Base-by-base conservation (phyloP, 2,113 vertebrate species). In the Pterophyllum scalare region DNA sequence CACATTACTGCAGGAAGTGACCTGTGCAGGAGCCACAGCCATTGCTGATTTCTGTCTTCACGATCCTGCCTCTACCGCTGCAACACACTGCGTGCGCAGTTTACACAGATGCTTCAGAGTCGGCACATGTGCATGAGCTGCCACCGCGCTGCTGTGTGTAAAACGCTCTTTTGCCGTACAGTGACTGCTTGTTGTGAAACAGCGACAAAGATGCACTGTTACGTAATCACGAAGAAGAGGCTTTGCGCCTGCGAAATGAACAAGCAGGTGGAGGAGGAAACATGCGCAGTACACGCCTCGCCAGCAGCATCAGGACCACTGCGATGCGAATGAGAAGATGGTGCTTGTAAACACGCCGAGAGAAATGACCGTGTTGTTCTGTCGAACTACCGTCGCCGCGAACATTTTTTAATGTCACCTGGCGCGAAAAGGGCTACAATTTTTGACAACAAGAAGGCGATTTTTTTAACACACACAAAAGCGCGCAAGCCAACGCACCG, bases 301-400 rank as follows among this genome's bases (percentile, higher is more conserved):
- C 56, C 90, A 80, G 81, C 94, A 94, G 90, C 95, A 95, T 95
- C 95, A 96, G 95, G 93, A 96, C 94, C 94, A 93, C 58, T 59
- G 85, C 70, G 80, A 58, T 61, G 82, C 20, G 20, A 40, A 59
- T 15, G 22, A 70, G 59, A 87, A 88, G 83, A 94, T 93, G 90
- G 87, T 89, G 86, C 88, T 33, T 64, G 91, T 89, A 87, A 92
- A 93, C 91, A 91, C 77, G 17, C 6, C 22, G 54, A 54, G 43
- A 61, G 31, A 28, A 24, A 58, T 9, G 24, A 46, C 12, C 2
- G 57, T 49, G 49, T 67, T 26, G 20, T 9, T 59, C 11, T 15
- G 3, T 31, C 19, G 28, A 24, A 4, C 60, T 1, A 9, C 22
- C 2, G 26, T 10, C 19, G 20, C 33, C 28, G 1, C 19, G 59